Conservation (phyloP, 2,113 vertebrate genomes). For the Miniopterus natalensis region DNA sequence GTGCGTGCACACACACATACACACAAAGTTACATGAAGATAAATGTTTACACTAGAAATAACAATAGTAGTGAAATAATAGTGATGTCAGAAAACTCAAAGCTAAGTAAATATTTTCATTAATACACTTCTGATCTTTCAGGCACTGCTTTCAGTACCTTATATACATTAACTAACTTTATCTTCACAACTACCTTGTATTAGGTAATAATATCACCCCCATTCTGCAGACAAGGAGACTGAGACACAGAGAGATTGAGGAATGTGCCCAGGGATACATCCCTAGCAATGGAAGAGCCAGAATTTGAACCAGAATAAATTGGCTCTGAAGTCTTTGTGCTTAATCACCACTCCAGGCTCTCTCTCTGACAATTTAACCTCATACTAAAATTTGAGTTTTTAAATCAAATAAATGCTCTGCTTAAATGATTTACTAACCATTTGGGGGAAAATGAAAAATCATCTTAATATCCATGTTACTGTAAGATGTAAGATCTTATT, state of each 20-base stretch:
- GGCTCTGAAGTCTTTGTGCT: background rate
- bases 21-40: background rate
- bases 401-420: background rate
- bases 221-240: background rate
- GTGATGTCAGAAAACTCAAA: background rate
- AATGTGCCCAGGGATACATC: background rate
- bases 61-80: background rate
- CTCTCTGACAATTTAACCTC: background rate
- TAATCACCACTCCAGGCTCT: background rate
- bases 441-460: background rate
- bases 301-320: conserved; percentile 4
- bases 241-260: background rate
- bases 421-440: background rate
- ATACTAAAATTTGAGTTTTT: background rate
- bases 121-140: background rate
- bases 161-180: background rate
- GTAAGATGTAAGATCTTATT: background rate
- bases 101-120: background rate
- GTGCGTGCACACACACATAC: fast-evolving
- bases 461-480: background rate
- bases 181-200: background rate
- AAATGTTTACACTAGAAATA: background rate
- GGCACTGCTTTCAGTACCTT: background rate
- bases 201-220: background rate
- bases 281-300: background rate